A percentile compares a stretch with the other conserved stretches of the same genome.
Conservation (phyloP, 2,888 invertebrate genomes). For the Phalangium opilio region DNA sequence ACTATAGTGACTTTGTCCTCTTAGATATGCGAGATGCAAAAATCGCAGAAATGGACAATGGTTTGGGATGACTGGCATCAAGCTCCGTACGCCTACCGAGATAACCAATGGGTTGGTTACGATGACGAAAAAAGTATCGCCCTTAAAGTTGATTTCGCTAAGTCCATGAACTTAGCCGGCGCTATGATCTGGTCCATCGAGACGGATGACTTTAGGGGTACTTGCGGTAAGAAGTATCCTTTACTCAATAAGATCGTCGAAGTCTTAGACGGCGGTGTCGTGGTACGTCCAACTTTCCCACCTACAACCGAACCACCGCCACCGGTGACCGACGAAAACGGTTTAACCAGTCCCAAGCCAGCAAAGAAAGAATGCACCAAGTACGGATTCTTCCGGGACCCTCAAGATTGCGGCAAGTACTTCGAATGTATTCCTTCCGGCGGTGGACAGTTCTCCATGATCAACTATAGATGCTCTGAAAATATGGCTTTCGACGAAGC, state of each 20-base stretch:
- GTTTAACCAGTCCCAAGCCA: no score
- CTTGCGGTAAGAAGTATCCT: slow-evolving; percentile 64
- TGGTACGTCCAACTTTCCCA: neutral
- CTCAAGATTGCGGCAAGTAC: slow-evolving; percentile 20
- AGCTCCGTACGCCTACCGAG: slow-evolving; percentile 46
- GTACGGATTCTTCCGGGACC: slow-evolving; percentile 19
- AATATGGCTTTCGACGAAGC: no score
- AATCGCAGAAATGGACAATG: slow-evolving; percentile 38
- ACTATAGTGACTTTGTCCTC: slow-evolving; percentile 5
- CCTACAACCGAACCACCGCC: neutral
- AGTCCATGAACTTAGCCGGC: neutral
- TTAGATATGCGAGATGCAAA: slow-evolving; percentile 48
- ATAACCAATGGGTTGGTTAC: slow-evolving; percentile 52
- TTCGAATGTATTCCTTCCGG: slow-evolving; percentile 17
- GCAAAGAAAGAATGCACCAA: slow-evolving; percentile 8
- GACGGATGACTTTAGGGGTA: slow-evolving; percentile 57
- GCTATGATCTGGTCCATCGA: neutral
- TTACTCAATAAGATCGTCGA: slow-evolving; percentile 29
- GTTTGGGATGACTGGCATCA: slow-evolving; percentile 40
- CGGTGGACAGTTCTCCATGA: no score
- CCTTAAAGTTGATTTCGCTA: slow-evolving; percentile 43
- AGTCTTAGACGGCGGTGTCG: slow-evolving; percentile 9
- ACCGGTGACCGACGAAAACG: no score
- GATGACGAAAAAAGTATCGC: slow-evolving; percentile 58
- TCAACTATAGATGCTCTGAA: no score